Conservation (phyloP, 2,888 invertebrate genomes). For the Ophion ventricosus region DNA sequence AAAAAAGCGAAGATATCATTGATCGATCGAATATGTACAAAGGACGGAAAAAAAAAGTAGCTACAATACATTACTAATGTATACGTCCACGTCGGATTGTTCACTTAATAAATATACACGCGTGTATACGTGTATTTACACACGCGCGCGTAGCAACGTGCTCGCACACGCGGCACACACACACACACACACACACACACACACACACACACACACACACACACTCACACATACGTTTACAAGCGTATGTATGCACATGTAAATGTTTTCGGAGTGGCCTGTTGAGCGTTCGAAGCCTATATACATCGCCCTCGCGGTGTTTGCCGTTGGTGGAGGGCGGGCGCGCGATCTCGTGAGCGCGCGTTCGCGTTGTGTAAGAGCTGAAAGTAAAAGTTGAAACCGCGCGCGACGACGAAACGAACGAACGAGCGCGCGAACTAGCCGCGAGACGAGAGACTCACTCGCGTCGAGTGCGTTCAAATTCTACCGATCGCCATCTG, state of each 20-base stretch:
- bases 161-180: background rate
- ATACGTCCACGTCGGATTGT: slow-evolving; percentile 79
- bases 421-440: slow-evolving; percentile 71
- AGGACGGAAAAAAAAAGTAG: background rate
- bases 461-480: slow-evolving; percentile 48
- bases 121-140: background rate
- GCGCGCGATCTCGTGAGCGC: slow-evolving; percentile 52
- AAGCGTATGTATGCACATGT: slow-evolving; percentile 40
- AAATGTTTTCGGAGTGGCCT: slow-evolving; percentile 74
- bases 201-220: too few species aligned
- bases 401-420: slow-evolving; percentile 74
- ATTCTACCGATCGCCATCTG: slow-evolving; percentile 44
- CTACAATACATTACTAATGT: background rate
- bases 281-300: slow-evolving; percentile 55
- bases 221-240: too few species aligned
- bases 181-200: too few species aligned
- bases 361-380: slow-evolving; percentile 81
- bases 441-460: slow-evolving; percentile 37
- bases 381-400: slow-evolving; percentile 84
- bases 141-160: background rate
- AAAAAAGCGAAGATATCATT: background rate
- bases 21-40: background rate
- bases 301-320: slow-evolving; percentile 45
- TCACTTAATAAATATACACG: slow-evolving; percentile 36
- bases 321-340: slow-evolving; percentile 57